Evolutionary conservation across 2,113 vertebrate species (phyloP).

Genomic region (Phocoena phocoena): DNA sequence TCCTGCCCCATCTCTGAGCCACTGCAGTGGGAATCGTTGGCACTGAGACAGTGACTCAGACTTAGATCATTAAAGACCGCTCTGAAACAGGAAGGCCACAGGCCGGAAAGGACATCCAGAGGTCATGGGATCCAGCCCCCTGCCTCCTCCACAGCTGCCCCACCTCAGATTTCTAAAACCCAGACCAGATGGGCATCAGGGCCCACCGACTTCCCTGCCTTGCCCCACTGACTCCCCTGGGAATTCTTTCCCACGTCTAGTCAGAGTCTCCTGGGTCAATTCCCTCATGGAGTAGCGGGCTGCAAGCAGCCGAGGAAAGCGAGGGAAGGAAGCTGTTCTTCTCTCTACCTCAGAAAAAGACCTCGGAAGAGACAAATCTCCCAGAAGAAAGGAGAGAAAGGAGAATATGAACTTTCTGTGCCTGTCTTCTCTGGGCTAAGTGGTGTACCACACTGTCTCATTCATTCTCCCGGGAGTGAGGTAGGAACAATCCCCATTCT

Average conservation of each 20-base stretch:
- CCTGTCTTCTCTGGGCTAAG: neutral
- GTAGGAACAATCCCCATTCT: neutral
- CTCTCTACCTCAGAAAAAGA: neutral
- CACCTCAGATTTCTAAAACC: neutral
- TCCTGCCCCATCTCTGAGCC: neutral
- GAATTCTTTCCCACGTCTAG: neutral
- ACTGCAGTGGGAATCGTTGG: slow-evolving; percentile 61
- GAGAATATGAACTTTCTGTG: neutral
- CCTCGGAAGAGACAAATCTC: neutral
- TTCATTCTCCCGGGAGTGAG: neutral
- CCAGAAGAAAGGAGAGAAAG: neutral
- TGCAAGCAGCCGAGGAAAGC: neutral
- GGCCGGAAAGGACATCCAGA: slow-evolving; percentile 71
- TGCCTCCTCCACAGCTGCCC: neutral
- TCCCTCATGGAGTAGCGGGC: neutral
- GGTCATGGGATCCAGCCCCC: slow-evolving; percentile 62
- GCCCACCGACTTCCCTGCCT: neutral
- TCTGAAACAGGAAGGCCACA: slow-evolving; percentile 42
- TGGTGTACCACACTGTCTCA: neutral
- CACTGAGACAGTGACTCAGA: slow-evolving; percentile 73
- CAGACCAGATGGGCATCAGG: neutral
- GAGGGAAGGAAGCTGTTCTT: neutral
- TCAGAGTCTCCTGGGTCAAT: neutral
- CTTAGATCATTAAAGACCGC: slow-evolving; percentile 44
- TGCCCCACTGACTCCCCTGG: neutral